Conservation (phyloP, 2,797 vertebrate species). For the Cyprinella venusta region DNA sequence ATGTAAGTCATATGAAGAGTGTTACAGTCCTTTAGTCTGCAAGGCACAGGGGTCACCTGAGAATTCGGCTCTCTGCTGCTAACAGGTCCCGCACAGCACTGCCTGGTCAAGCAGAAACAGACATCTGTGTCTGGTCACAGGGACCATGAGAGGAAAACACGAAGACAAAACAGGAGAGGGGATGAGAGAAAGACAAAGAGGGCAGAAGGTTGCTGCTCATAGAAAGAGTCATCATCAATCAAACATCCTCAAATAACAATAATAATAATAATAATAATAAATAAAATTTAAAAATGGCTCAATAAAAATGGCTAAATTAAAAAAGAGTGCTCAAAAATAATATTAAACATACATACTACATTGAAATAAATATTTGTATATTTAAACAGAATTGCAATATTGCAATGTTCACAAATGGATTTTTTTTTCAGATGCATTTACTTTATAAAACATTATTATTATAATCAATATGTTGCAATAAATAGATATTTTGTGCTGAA, state of each 20-base stretch:
- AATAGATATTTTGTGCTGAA: not conserved
- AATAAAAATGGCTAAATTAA: not conserved
- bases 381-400: not conserved
- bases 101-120: conserved; percentile 82
- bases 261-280: not conserved
- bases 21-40: conserved; percentile 72
- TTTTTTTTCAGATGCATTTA: not conserved
- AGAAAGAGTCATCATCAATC: not conserved
- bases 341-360: not conserved
- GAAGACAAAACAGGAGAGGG: conserved; percentile 28
- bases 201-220: conserved; percentile 2
- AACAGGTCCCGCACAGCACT: conserved; percentile 58
- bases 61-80: conserved; percentile 64
- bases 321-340: not conserved
- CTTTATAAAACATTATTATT: not conserved
- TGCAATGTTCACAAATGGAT: not conserved
- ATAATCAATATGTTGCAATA: not conserved
- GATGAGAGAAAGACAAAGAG: conserved; percentile 48
- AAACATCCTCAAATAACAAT: not conserved
- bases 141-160: conserved; percentile 60
- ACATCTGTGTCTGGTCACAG: conserved; percentile 78
- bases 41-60: conserved; percentile 75
- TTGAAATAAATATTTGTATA: not conserved
- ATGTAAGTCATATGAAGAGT: conserved; percentile 47
- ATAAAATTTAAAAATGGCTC: not conserved